These are phyloP conservation scores for Poeciliopsis occidentalis DNA, from an alignment of 2,113 vertebrate species.

Conservation along the genomic window DNA sequence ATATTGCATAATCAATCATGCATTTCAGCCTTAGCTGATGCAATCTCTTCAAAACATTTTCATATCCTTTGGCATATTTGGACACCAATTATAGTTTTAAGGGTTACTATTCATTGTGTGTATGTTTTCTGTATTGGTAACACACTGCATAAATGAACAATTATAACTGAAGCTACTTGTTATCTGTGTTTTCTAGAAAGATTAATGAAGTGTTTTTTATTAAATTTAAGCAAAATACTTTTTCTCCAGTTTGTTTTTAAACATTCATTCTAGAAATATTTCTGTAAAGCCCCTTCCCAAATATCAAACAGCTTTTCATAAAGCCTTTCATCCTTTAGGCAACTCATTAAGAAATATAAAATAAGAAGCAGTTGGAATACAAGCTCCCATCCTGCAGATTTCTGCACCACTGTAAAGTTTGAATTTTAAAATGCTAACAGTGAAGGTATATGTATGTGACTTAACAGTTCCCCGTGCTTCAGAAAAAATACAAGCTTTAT, in stretches of 20 bases:
- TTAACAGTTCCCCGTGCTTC: not conserved
- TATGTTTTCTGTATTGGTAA: not conserved
- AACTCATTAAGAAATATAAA: slow-evolving; percentile 15
- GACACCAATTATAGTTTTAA: not conserved
- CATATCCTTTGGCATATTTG: not conserved
- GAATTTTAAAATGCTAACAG: slow-evolving; percentile 53
- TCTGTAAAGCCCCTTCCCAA: not conserved
- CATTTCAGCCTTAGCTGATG: slow-evolving; percentile 4
- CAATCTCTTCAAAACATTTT: not conserved
- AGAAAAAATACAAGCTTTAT: not conserved
- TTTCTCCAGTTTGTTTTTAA: too few species aligned
- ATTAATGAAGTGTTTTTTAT: too few species aligned
- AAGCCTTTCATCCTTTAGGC: not conserved
- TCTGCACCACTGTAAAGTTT: slow-evolving; percentile 65
- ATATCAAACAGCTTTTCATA: not conserved
- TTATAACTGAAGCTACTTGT: not conserved
- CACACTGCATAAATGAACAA: not conserved
- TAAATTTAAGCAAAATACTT: too few species aligned
- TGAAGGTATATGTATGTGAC: slow-evolving; percentile 14
- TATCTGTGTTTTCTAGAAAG: not conserved
- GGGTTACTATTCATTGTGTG: not conserved
- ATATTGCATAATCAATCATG: not conserved
- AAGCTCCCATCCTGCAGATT: slow-evolving; percentile 36
- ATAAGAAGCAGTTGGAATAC: slow-evolving; percentile 2
- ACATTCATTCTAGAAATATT: too few species aligned